Evolutionary conservation across 2,797 vertebrate species (phyloP), one percentile per base, ranked within the genome.

Genomic region (Ciconia nigra): DNA sequence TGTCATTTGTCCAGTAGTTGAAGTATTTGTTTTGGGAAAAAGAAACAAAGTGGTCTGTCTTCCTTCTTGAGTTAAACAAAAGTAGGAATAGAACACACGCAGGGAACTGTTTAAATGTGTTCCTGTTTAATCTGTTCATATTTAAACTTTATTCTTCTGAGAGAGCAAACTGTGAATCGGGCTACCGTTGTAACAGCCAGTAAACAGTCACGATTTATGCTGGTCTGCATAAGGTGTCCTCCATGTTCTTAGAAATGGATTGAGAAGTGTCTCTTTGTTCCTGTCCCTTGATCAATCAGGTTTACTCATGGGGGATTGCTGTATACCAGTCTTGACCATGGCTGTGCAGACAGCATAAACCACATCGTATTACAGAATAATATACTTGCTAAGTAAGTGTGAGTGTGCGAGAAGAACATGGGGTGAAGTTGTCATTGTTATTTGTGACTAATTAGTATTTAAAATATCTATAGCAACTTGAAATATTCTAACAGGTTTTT

Each of bases 291-390:
- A 8, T 77, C 24, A 16, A 7, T 66, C 39, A 10, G 13, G 33
- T 49, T 59, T 44, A 22, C 31, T 33, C 2, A 0, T 5, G 31
- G 14, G 35, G 37, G 4, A 4, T 52, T 71, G 63, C 63, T 59
- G 0, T 2, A 18, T 41, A 24, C 51, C 20, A 3, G 7, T 39
- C n/a, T 44, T 44, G n/a, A 55, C 41, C 42, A 9, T 52, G 65
- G n/a, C 70, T 22, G 13, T 69, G 62, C 28, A 14, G 13, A 24
- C 79, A 58, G 63, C 28, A 31, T 51, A 83, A 92, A 35, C 39
- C 26, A 29, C 62, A 11, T 33, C 0, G 0, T 61, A 5, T 41
- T 63, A 16, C 39, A 22, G n/a, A 44, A 28, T 19, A 42, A 54
- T 35, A 37, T 5, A 5, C 70, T 65, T 46, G 49, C 73, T 42